phyloP scores from a whole-genome alignment of 2,113 vertebrate species.

The Silurus meridionalis region DNA sequence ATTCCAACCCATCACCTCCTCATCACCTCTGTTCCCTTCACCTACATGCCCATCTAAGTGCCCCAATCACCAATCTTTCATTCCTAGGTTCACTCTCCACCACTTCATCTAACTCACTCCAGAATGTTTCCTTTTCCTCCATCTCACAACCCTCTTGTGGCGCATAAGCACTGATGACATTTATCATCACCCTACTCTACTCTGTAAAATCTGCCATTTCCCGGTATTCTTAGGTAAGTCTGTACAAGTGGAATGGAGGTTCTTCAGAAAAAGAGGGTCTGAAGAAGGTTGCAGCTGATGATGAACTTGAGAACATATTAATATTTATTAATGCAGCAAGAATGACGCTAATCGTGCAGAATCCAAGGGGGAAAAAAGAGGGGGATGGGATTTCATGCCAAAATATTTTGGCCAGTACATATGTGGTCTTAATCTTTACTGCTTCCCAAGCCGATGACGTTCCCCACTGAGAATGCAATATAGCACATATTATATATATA shows the following conservation, averaged over 20 bases:
- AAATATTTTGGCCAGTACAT: background rate
- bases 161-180: no score
- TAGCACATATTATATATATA: no score
- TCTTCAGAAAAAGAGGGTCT: no score
- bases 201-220: background rate
- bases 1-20: no score
- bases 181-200: background rate
- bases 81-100: no score
- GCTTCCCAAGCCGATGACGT: slow-evolving; percentile 18
- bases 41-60: no score
- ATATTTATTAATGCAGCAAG: background rate
- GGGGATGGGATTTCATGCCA: background rate
- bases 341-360: slow-evolving; percentile 21
- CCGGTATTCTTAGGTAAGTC: background rate
- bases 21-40: no score
- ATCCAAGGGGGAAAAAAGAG: slow-evolving; percentile 22
- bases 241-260: background rate
- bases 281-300: background rate
- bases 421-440: slow-evolving; percentile 14
- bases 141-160: no score
- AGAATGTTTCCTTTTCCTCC: no score
- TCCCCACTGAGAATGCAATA: background rate
- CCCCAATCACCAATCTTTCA: no score
- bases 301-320: background rate
- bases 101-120: no score